phyloP scores from a whole-genome alignment of 1,140 invertebrate genomes.

The Diabrotica virgifera region DNA sequence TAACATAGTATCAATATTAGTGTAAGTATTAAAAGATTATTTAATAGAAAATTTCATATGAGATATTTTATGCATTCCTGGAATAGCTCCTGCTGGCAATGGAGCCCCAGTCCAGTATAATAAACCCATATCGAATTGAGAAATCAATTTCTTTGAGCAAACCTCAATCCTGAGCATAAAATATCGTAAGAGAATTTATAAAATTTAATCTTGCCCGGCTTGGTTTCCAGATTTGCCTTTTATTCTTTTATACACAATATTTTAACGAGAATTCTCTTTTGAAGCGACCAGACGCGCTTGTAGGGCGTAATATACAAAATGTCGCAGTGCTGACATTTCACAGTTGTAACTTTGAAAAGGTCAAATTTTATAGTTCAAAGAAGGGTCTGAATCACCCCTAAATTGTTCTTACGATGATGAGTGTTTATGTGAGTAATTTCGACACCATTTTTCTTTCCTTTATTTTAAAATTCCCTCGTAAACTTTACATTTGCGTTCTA shows the following conservation, averaged over 20 bases:
- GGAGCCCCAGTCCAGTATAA: no score
- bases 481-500: no score
- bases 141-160: no score
- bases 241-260: not conserved
- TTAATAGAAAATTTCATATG: no score
- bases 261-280: constrained; percentile 1
- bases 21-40: no score
- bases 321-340: not conserved
- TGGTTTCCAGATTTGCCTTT: not conserved
- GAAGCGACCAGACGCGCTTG: not conserved
- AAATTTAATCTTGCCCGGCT: not conserved
- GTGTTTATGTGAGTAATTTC: constrained; percentile 2
- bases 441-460: constrained; percentile 2
- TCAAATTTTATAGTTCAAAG: constrained; percentile 3
- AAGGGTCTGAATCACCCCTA: not conserved
- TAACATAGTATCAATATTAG: no score
- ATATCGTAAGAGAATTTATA: not conserved
- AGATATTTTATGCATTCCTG: no score
- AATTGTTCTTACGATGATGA: not conserved
- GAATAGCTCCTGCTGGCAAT: no score
- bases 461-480: not conserved
- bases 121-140: no score
- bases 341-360: not conserved
- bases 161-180: no score
- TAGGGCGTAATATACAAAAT: not conserved